Percentiles rank a stretch among this genome's conserved stretches.
Conservation (phyloP, 2,888 invertebrate species). For the Drosophila trichaetosa region DNA sequence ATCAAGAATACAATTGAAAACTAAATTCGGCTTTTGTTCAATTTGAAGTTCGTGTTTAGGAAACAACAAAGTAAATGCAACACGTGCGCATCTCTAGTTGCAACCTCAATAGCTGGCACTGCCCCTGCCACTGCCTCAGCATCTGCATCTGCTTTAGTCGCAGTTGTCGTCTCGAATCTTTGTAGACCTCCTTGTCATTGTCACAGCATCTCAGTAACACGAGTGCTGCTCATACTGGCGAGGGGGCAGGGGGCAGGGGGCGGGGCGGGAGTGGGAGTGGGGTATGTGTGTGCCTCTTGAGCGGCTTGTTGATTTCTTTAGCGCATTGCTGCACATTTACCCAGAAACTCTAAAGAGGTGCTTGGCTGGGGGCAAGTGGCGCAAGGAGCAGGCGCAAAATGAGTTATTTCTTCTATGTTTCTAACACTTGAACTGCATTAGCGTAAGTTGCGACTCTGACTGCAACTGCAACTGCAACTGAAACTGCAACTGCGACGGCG, state of each 20-base stretch:
- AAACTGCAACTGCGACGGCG: conserved; percentile 12
- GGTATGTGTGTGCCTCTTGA: conserved; percentile 36
- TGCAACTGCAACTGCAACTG: conserved; percentile 21
- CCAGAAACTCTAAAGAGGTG: conserved; percentile 14
- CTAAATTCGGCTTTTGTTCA: neutral
- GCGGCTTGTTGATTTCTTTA: conserved; percentile 60
- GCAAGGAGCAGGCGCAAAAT: conserved; percentile 12
- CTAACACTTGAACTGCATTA: conserved; percentile 77
- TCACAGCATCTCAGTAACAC: conserved; percentile 62
- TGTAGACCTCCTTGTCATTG: conserved; percentile 74
- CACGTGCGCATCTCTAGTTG: conserved; percentile 8
- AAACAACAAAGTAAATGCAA: neutral
- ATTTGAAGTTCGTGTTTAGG: neutral
- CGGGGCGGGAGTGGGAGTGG: too few species aligned
- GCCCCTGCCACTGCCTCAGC: neutral
- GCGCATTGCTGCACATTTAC: conserved; percentile 61
- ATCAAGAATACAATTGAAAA: neutral
- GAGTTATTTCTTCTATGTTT: conserved; percentile 74
- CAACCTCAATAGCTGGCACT: conserved; percentile 10
- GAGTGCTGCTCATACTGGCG: conserved; percentile 20
- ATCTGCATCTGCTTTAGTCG: neutral
- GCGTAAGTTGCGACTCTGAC: conserved; percentile 64
- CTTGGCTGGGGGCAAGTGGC: neutral
- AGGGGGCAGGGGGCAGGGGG: neutral
- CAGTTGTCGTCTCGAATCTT: conserved; percentile 50